These are phyloP conservation scores for Loripinus fragilis DNA, from an alignment of 2,888 invertebrate genomes.

Conservation along the genomic window DNA sequence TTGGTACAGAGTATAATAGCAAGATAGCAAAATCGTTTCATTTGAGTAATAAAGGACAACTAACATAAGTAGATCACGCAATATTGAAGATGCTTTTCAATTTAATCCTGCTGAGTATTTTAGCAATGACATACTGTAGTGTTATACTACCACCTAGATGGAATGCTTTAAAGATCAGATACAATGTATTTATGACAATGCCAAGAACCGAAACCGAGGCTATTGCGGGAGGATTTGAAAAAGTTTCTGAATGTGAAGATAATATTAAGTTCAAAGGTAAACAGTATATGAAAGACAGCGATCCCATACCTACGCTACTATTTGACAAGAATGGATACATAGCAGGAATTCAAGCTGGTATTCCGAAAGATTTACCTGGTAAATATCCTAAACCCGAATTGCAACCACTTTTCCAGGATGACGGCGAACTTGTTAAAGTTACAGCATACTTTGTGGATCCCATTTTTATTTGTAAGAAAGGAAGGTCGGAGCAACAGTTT, in stretches of 20 bases:
- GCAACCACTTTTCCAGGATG: constrained; percentile 7
- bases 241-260: constrained; percentile 7
- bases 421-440: constrained; percentile 5
- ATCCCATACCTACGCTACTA: neutral
- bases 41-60: no score
- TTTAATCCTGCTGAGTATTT: neutral
- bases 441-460: constrained; percentile 24
- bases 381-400: neutral
- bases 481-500: constrained; percentile 21
- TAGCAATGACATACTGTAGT: neutral
- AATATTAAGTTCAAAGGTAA: constrained; percentile 14
- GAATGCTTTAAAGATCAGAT: constrained; percentile 5
- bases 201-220: constrained; percentile 21
- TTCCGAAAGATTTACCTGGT: constrained; percentile 8
- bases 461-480: neutral
- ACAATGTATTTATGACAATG: constrained; percentile 6
- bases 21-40: no score
- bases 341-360: constrained; percentile 19
- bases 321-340: constrained; percentile 11
- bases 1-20: no score
- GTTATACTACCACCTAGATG: neutral
- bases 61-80: no score
- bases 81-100: neutral
- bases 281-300: constrained; percentile 19
- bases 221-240: neutral